Percentiles rank a stretch among this genome's conserved stretches.
Conservation (phyloP, 2,888 invertebrate species). For the Amphipyra tragopoginis region DNA sequence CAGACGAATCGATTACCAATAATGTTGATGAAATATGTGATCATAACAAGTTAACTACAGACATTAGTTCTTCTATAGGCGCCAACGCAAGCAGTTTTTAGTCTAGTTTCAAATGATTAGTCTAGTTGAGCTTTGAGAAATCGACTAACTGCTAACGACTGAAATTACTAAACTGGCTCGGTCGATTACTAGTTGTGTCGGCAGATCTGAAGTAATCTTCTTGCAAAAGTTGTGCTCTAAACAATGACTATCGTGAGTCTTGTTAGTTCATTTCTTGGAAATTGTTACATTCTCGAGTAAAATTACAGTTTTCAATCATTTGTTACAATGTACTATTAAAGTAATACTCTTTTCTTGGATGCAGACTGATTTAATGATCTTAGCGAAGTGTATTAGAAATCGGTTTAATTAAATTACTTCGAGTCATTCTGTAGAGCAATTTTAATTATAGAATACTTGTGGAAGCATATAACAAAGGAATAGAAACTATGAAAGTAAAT, state of each 20-base stretch:
- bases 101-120: conserved; percentile 39
- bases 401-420: background rate
- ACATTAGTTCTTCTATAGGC: conserved; percentile 24
- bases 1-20: conserved; percentile 32
- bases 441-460: no score
- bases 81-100: conserved; percentile 23
- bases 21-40: conserved; percentile 36
- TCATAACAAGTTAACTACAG: conserved; percentile 14
- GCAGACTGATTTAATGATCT: conserved; percentile 15
- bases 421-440: no score
- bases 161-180: conserved; percentile 44
- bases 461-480: no score
- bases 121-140: conserved; percentile 37
- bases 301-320: conserved; percentile 47
- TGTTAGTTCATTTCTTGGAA: conserved; percentile 46
- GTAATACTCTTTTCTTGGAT: conserved; percentile 12
- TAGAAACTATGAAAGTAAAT: no score
- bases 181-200: conserved; percentile 39
- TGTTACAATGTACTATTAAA: conserved; percentile 31
- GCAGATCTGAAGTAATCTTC: conserved; percentile 38
- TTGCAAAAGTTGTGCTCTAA: conserved; percentile 33
- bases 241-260: conserved; percentile 45
- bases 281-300: conserved; percentile 18
- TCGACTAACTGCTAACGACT: conserved; percentile 45
- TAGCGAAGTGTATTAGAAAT: conserved; percentile 3